A percentile compares a stretch with the other conserved stretches of the same genome.
Conservation (phyloP, 2,797 vertebrate genomes). For the Microcaecilia unicolor region DNA sequence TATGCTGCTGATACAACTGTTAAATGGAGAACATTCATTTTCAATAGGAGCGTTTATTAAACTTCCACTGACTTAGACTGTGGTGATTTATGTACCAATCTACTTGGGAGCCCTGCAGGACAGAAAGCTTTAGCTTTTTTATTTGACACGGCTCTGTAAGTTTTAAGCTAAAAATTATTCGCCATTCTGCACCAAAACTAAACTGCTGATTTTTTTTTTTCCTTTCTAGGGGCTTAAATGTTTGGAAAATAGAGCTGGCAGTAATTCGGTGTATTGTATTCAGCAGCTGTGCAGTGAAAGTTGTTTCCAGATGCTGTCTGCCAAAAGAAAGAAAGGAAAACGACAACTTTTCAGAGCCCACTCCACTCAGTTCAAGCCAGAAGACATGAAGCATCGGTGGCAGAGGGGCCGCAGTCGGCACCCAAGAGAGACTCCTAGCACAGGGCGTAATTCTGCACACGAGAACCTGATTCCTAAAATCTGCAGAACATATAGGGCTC, state of each 20-base stretch:
- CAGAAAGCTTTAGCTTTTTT: slow-evolving; percentile 40
- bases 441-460: too few relatives aligned
- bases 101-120: slow-evolving; percentile 56
- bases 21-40: slow-evolving; percentile 87
- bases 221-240: slow-evolving; percentile 9
- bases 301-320: too few relatives aligned
- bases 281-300: too few relatives aligned
- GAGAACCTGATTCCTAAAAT: too few relatives aligned
- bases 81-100: slow-evolving; percentile 75
- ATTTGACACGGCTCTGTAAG: slow-evolving; percentile 49
- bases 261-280: too few relatives aligned
- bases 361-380: not conserved
- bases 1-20: slow-evolving; percentile 82
- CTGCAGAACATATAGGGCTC: too few relatives aligned
- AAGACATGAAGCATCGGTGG: too few relatives aligned
- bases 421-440: too few relatives aligned
- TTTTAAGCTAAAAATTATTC: slow-evolving; percentile 52
- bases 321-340: not conserved
- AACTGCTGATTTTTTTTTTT: slow-evolving; percentile 10
- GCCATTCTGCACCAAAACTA: slow-evolving; percentile 20
- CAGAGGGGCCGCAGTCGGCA: too few relatives aligned
- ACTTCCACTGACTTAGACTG: slow-evolving; percentile 71
- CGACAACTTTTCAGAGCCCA: not conserved
- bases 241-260: slow-evolving; percentile 11
- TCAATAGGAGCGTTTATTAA: slow-evolving; percentile 82